Percentiles rank a stretch among this genome's conserved stretches.
phyloP scores from a whole-genome alignment of 2,888 invertebrate species.

The Parnassius apollo region DNA sequence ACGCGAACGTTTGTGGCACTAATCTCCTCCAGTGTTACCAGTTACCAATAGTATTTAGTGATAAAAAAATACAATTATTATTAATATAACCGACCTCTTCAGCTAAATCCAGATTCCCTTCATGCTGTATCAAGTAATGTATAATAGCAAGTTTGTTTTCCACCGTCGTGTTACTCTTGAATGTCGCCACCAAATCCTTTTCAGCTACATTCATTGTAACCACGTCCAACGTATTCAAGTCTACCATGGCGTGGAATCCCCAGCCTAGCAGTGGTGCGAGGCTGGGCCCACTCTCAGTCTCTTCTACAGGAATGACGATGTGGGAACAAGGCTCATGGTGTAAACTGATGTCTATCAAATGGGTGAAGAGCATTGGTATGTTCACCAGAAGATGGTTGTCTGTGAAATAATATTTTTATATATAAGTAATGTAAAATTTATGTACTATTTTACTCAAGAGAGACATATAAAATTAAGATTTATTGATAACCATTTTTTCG shows the following conservation, averaged over 20 bases:
- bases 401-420: constrained; percentile 44
- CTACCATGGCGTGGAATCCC: constrained; percentile 79
- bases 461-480: too few species aligned
- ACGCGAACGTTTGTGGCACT: too few species aligned
- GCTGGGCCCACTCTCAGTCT: constrained; percentile 80
- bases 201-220: constrained; percentile 84
- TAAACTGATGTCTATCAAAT: constrained; percentile 91
- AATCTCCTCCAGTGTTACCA: too few species aligned
- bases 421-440: neutral
- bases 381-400: constrained; percentile 91
- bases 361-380: constrained; percentile 91
- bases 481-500: too few species aligned
- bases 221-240: constrained; percentile 87
- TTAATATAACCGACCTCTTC: constrained; percentile 79
- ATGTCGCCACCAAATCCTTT: constrained; percentile 85
- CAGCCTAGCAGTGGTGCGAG: constrained; percentile 85
- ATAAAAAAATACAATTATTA: neutral
- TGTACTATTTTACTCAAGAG: too few species aligned
- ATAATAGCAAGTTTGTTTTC: constrained; percentile 90
- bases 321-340: constrained; percentile 92
- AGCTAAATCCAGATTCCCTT: constrained; percentile 86
- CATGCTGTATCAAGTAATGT: constrained; percentile 90
- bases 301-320: constrained; percentile 84
- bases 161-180: constrained; percentile 83
- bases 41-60: too few species aligned